Base-by-base conservation (phyloP, 1,140 invertebrate genomes). In the Aporrectodea caliginosa region DNA sequence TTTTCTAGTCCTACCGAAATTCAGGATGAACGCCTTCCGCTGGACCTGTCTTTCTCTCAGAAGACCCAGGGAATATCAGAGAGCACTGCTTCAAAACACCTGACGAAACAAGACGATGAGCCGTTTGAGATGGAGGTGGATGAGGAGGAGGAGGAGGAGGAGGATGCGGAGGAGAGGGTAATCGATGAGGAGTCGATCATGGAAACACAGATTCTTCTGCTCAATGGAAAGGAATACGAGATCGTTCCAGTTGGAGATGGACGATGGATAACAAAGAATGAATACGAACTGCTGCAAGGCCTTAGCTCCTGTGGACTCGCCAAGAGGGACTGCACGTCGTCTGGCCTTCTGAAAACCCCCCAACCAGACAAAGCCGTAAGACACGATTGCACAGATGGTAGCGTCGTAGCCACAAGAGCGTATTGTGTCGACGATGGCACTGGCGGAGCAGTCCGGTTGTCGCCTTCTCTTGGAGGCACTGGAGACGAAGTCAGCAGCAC, bases 171-270 rank as follows among this genome's bases (percentile, higher is more conserved):
- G 16, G n/a, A 2, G 16, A 76, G 43, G 35, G 6, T 16, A 72
- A 29, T 2, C 33, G 43, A 27, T n/a, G 29, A 1, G 58, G 30
- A 0, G n/a, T 27, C 58, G 35, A 31, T 31, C 30, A n/a, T 29
- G 30, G 69, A 80, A 68, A 30, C 43, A 30, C 80, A 81, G 71
- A 81, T 78, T 16, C 80, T 81, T 29, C 27, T 81, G 71, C 73
- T 81, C 29, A 81, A 81, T 22, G 80, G 80, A 22, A 81, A 75
- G 68, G 77, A 81, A 72, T 81, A 73, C 32, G 80, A 81, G 35
- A 81, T 81, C 32, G 80, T 81, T n/a, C 69, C 80, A 70, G 30
- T 81, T 0, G 80, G 80, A 16, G 80, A 78, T 35, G 76, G 72
- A 1, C 31, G 77, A 29, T 81, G 80, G 80, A 81, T 81, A 32